Evolutionary conservation across 2,888 invertebrate species (phyloP), one percentile per base, ranked within the genome.

Genomic region (Gymnocheta viridis): DNA sequence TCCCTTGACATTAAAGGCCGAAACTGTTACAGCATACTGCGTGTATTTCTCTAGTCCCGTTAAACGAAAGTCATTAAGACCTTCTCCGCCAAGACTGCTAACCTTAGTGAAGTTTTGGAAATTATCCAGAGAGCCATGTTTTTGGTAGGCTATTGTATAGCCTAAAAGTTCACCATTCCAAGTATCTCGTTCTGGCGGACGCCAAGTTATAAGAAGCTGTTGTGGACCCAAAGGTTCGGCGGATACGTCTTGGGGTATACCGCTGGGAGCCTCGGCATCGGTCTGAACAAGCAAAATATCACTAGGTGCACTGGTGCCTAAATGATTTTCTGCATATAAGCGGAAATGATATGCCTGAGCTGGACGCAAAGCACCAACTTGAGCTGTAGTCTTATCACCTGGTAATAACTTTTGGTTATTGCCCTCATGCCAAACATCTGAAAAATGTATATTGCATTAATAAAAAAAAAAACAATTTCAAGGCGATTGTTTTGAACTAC

Each of bases 1-100:
- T 0, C 96, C 97, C 41, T 96, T 95, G 0, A 94, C 94, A 91
- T 97, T 97, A 91, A 96, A 96, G 0, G 96, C 96, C 82, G 95
- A 93, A 24, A 97, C 95, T 1, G 95, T 94, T 9, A 97, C 94
- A 74, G 95, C 95, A 91, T 97, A 97, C 67, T 95, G 94, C 0
- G 96, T 96, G 89, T 96, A 96, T 89, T 96, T 96, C 79, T 94
- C 93, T 29, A 96, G 92, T 0, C 95, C 94, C 4, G 94, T 94
- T 38, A 96, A 91, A 29, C 94, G 94, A 62, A 95, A 93, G 86
- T 94, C 94, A 9, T 93, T 93, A 0, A 94, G 91, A 0, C 93
- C 93, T 73, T 93, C 93, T 3, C 92, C 92, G 66, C 92, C 92
- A 0, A 93, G 89, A 86, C 92, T 91, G 29, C 91, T 91, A 2